Evolutionary conservation across 2,888 invertebrate species (phyloP), one percentile per base, ranked within the genome.

Genomic region (Patella depressa): DNA sequence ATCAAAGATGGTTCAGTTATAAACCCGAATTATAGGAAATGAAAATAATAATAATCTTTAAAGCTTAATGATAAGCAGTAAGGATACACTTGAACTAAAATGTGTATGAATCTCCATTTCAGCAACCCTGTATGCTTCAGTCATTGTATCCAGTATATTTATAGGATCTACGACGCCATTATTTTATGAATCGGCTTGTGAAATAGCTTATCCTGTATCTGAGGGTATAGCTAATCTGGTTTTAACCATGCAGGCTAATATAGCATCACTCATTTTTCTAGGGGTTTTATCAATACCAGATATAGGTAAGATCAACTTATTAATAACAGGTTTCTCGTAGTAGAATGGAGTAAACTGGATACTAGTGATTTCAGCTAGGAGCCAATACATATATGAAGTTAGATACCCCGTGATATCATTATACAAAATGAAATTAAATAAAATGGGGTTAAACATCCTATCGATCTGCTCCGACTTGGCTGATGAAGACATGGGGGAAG

Each of bases 111-210:
- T 54, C 57, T 69, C n/a, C 55, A 24, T 77, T 80, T 55, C 82
- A 87, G 85, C 76, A 2, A 74, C 81, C 19, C 76, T 85, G 24
- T 85, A 83, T 54, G 81, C 85, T 3, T 80, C 84, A 0, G 79
- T 82, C 34, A 79, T 85, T n/a, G 69, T 80, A 7, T 80, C 80
- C 1, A 78, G 83, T 29, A 75, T 81, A 0, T 76, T 83, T 54
- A 75, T 85, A 72, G 82, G 83, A 45, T 83, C 83, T 12, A 80
- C 82, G 7, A 80, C 80, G 29, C 87, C 88, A 0, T 76, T 88
- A 19, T 84, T 84, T 75, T 87, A 84, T 70, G 88, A 88, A 78
- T 76, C 87, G 72, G 80, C 85, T 0, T 87, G 87, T 78, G 87
- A 88, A 79, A 82, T 78, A 11, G 83, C 85, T 2, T 87, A 84